These are phyloP conservation scores for Crotalus tigris DNA, from an alignment of 2,113 vertebrate genomes.

Conservation along the genomic window DNA sequence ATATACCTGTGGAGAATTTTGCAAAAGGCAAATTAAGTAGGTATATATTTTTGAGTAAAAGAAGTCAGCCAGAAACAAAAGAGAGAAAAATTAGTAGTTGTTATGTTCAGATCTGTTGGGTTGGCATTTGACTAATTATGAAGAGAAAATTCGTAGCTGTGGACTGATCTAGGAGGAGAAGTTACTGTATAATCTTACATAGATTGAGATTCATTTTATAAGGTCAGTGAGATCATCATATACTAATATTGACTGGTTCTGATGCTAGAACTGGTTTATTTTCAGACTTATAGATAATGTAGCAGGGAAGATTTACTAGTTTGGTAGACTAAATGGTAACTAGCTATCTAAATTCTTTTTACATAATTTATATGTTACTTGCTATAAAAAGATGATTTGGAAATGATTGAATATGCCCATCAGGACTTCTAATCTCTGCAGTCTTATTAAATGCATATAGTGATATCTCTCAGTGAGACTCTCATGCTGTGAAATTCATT, in stretches of 20 bases:
- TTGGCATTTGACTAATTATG: background rate
- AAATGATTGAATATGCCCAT: constrained; percentile 65
- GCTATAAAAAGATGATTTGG: constrained; percentile 70
- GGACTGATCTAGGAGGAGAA: background rate
- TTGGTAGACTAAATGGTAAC: constrained; percentile 53
- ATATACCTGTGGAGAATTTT: background rate
- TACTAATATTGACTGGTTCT: constrained; percentile 27
- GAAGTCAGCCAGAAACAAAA: background rate
- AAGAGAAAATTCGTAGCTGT: background rate
- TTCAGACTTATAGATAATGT: constrained; percentile 55
- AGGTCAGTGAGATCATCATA: constrained; percentile 27
- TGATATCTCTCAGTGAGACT: constrained; percentile 70
- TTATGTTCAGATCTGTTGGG: background rate
- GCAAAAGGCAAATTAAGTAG: background rate
- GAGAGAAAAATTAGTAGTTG: background rate
- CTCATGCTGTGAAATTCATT: constrained; percentile 78
- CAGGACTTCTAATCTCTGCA: constrained; percentile 68
- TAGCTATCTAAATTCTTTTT: constrained; percentile 61
- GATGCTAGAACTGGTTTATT: constrained; percentile 47
- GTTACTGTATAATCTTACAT: background rate
- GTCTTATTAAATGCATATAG: constrained; percentile 73
- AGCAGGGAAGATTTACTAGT: constrained; percentile 60
- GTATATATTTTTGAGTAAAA: background rate
- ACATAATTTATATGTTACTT: constrained; percentile 62
- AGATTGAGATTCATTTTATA: constrained; percentile 29